Conservation (phyloP, 2,888 invertebrate genomes). For the Watsonalla binaria region DNA sequence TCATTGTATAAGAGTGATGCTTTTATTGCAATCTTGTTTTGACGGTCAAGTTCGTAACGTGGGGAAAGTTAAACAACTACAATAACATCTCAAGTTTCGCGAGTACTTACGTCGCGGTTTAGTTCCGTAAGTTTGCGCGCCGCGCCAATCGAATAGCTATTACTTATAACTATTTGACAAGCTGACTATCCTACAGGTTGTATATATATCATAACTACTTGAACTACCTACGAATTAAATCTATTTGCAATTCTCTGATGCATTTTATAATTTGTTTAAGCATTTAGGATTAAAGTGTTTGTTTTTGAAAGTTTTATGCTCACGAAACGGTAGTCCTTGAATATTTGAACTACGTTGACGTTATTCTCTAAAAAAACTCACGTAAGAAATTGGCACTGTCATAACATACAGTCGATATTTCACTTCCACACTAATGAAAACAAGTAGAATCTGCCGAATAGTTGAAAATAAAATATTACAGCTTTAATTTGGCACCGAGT, state of each 20-base stretch:
- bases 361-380: too few relatives aligned
- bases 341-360: too few relatives aligned
- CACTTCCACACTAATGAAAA: neutral
- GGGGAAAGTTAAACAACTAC: slow-evolving; percentile 58
- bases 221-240: too few relatives aligned
- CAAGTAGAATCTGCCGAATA: neutral
- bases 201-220: too few relatives aligned
- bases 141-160: neutral
- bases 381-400: neutral
- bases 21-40: slow-evolving; percentile 72
- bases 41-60: slow-evolving; percentile 71
- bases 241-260: too few relatives aligned
- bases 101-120: slow-evolving; percentile 7
- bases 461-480: slow-evolving; percentile 18
- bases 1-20: slow-evolving; percentile 72
- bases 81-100: slow-evolving; percentile 31
- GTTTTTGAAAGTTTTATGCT: too few relatives aligned
- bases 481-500: slow-evolving; percentile 30
- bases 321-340: too few relatives aligned
- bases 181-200: too few relatives aligned
- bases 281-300: too few relatives aligned
- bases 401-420: neutral
- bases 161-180: too few relatives aligned
- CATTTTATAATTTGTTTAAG: too few relatives aligned
- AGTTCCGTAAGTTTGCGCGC: slow-evolving; percentile 1